Base-by-base conservation (phyloP, 2,888 invertebrate species). In the Xestia sexstrigata region DNA sequence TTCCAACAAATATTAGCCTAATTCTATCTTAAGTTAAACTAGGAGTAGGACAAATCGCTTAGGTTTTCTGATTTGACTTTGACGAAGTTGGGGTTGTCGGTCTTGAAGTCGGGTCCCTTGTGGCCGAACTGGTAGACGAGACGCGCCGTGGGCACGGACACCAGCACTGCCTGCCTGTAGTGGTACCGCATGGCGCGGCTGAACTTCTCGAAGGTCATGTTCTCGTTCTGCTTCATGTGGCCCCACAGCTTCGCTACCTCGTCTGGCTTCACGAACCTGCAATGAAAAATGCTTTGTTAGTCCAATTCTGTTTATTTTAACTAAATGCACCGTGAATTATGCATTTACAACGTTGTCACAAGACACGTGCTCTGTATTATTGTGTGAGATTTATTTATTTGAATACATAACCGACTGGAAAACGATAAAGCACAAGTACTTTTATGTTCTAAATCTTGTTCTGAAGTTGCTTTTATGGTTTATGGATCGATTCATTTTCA, bases 181-280 rank as follows among this genome's bases (percentile, higher is more conserved):
- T 98, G 98, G 94, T 98, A 98, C 93, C 98, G 97, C 98, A 99
- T 98, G 26, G 99, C 99, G 83, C 99, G 95, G 94, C 98, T 99
- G 90, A 99, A 97, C 95, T 99, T 99, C 93, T 99, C 99, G 92
- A 99, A 99, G 63, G 98, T 99, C 99, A 99, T 99, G 92, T 98
- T 98, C 70, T 98, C 97, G 92, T 99, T 99, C 93, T 98, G 98
- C 93, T 99, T 99, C 93, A 98, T 93, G 82, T 97, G 97, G 7
- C 99, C 99, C 99, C 99, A 99, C 67, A 98, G 97, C 90, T 98
- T 97, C 2, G 99, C 99, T 8, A 99, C 98, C 91, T 98, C 98
- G 89, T 98, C 98, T 69, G 98, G 98, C 89, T 98, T 98, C 20
- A 99, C 98, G 90, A 99, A 99, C 87, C 99, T 97, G 96, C 52